These are phyloP conservation scores for Drosophila setosimentum DNA, from an alignment of 2,888 invertebrate species.

Conservation along the genomic window DNA sequence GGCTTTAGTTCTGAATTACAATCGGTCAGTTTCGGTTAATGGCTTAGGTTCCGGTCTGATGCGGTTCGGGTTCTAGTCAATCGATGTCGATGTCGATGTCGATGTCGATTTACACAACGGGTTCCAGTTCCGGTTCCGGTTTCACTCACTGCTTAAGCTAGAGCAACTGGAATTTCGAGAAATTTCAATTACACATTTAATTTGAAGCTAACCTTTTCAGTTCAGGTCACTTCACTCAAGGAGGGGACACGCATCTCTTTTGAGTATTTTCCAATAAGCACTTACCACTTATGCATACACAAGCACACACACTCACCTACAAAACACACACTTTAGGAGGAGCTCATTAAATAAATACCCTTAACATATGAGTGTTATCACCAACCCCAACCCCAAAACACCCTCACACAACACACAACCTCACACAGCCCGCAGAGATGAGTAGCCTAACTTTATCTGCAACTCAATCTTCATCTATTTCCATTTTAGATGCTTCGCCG, in stretches of 20 bases:
- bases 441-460: constrained; percentile 3
- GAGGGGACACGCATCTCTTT: constrained; percentile 1
- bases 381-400: neutral
- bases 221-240: neutral
- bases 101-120: neutral
- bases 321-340: constrained; percentile 3
- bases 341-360: constrained; percentile 38
- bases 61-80: neutral
- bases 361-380: constrained; percentile 4
- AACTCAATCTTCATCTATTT: constrained; percentile 38
- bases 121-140: neutral
- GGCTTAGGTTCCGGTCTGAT: neutral
- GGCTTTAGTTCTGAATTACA: neutral
- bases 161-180: neutral
- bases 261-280: constrained; percentile 14
- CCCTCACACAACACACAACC: neutral
- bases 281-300: constrained; percentile 1
- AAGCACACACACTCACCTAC: neutral
- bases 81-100: neutral
- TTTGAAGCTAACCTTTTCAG: neutral
- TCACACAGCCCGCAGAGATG: neutral
- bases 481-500: constrained; percentile 91
- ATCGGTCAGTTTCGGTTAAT: neutral
- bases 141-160: neutral
- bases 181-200: neutral